Evolutionary conservation across 2,797 vertebrate species (phyloP).

Genomic region (Pelobates cultripes): DNA sequence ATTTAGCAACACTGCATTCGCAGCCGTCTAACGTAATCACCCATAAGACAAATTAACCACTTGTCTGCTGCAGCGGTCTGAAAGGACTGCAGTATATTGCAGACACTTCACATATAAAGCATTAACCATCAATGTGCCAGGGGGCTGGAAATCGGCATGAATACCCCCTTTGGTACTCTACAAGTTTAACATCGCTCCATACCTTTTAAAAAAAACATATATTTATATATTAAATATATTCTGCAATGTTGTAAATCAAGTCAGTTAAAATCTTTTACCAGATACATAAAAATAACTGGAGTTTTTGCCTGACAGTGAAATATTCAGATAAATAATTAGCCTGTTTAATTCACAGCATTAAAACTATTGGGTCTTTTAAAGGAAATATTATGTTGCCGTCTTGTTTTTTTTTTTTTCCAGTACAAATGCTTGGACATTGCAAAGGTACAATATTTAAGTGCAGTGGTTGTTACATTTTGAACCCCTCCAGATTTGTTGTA

Average conservation of each 20-base stretch:
- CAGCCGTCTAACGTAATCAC: conserved; percentile 1
- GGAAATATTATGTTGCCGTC: too few species aligned
- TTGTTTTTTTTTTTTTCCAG: too few species aligned
- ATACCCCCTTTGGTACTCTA: not conserved
- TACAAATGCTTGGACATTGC: too few species aligned
- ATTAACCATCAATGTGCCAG: not conserved
- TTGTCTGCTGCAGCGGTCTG: not conserved
- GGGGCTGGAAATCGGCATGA: not conserved
- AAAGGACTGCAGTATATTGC: not conserved
- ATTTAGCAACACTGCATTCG: not conserved
- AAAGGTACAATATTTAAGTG: too few species aligned
- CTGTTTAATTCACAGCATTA: too few species aligned
- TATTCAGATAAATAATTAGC: too few species aligned
- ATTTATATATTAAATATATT: not conserved
- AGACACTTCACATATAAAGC: not conserved
- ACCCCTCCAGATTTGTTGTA: too few species aligned
- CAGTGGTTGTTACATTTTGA: too few species aligned
- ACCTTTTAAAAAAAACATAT: not conserved
- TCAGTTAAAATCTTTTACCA: too few species aligned
- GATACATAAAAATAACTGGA: too few species aligned
- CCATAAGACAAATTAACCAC: conserved; percentile 35
- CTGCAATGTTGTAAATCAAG: not conserved
- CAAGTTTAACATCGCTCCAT: not conserved
- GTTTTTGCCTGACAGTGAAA: too few species aligned
- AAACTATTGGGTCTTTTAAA: too few species aligned